These are phyloP conservation scores for Drosophila asahinai DNA, from an alignment of 1,140 invertebrate species.

Conservation along the genomic window DNA sequence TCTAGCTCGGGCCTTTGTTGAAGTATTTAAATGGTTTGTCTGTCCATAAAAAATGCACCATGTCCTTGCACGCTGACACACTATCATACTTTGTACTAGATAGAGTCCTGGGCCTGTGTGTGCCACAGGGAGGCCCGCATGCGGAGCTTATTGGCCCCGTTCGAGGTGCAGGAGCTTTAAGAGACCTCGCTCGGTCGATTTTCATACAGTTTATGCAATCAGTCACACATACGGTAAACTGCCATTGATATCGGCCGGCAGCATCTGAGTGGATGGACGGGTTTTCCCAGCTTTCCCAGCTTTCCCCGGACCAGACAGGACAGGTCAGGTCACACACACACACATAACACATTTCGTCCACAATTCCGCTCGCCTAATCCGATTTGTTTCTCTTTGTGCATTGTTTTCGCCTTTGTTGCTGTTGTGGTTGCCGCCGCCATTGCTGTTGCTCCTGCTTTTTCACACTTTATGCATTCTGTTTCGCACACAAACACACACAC, in stretches of 20 bases:
- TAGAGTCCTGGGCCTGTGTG: not conserved
- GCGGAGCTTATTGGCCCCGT: conserved; percentile 15
- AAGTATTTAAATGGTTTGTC: conserved; percentile 60
- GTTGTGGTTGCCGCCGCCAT: conserved; percentile 37
- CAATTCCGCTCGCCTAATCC: conserved; percentile 69
- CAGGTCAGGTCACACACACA: conserved; percentile 7
- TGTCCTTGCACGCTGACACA: conserved; percentile 13
- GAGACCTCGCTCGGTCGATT: conserved; percentile 17
- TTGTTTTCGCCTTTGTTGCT: conserved; percentile 40
- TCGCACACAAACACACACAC: conserved; percentile 31
- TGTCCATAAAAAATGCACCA: conserved; percentile 44
- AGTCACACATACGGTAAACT: conserved; percentile 44
- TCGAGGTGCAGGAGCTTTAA: conserved; percentile 15
- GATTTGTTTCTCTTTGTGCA: conserved; percentile 71
- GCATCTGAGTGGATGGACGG: conserved; percentile 8
- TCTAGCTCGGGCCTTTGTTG: conserved; percentile 37
- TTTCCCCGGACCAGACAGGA: not conserved
- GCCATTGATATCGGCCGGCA: conserved; percentile 38
- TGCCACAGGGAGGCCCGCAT: conserved; percentile 24
- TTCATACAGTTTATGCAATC: conserved; percentile 49
- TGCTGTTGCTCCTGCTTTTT: conserved; percentile 44
- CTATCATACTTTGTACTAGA: conserved; percentile 15
- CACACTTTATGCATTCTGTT: conserved; percentile 72
- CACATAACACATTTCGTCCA: conserved; percentile 57
- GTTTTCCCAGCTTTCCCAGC: too few relatives aligned